Percentiles rank a stretch among this genome's conserved stretches.
Evolutionary conservation across 2,888 invertebrate species (phyloP).

Genomic region (Charanyca ferruginea): DNA sequence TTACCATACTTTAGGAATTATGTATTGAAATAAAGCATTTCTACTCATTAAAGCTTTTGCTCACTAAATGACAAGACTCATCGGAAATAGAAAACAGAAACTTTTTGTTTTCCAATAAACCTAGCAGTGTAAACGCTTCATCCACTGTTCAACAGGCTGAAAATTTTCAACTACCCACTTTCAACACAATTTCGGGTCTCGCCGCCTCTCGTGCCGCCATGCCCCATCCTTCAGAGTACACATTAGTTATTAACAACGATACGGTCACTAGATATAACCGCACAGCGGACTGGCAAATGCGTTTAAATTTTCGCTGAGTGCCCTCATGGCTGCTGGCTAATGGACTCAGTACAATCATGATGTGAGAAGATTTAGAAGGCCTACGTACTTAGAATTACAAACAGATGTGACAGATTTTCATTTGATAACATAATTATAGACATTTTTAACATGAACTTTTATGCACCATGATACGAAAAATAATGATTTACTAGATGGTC

Average conservation of each 20-base stretch:
- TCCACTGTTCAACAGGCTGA: conserved; percentile 5
- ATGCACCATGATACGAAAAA: no score
- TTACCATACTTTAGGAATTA: conserved; percentile 1
- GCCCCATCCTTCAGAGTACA: conserved; percentile 45
- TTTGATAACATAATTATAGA: background rate
- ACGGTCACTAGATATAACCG: conserved; percentile 57
- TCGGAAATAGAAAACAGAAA: background rate
- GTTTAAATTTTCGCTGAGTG: conserved; percentile 59
- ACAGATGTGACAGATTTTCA: background rate
- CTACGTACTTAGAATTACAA: background rate
- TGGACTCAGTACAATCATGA: conserved; percentile 39
- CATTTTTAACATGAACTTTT: no score
- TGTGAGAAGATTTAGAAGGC: conserved; percentile 20
- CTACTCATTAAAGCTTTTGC: background rate
- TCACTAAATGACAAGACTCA: background rate
- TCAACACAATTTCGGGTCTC: conserved; percentile 34
- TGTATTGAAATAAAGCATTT: background rate
- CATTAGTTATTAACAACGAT: conserved; percentile 56
- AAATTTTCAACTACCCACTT: conserved; percentile 28
- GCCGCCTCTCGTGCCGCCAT: conserved; percentile 24
- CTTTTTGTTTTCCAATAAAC: background rate
- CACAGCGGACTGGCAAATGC: conserved; percentile 50
- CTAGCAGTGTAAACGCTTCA: background rate
- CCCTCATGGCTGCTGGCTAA: conserved; percentile 44
- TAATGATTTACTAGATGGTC: no score